phyloP scores from a whole-genome alignment of 2,113 vertebrate species.

The Xyliphius kryptos region DNA sequence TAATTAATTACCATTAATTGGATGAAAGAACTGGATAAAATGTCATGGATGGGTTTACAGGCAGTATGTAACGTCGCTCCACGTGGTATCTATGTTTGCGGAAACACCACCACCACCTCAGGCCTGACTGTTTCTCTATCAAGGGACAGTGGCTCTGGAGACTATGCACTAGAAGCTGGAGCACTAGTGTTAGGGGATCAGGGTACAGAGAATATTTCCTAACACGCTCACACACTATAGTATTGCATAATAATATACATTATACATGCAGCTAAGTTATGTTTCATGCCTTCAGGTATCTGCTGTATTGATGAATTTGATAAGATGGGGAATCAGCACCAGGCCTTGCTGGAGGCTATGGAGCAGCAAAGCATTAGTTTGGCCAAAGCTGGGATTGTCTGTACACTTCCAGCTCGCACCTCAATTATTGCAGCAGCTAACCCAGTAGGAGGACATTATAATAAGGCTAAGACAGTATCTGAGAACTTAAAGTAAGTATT shows the following conservation, averaged over 20 bases:
- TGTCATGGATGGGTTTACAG: conserved; percentile 54
- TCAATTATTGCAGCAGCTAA: conserved; percentile 93
- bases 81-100: conserved; percentile 94
- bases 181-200: conserved; percentile 94
- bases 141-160: conserved; percentile 82
- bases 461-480: conserved; percentile 91
- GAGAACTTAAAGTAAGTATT: conserved; percentile 88
- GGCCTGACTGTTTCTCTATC: conserved; percentile 91
- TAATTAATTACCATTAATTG: too few relatives aligned
- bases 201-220: too few relatives aligned
- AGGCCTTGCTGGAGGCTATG: conserved; percentile 94
- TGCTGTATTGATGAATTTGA: conserved; percentile 99
- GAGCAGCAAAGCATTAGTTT: conserved; percentile 97
- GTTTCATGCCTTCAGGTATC: conserved; percentile 65
- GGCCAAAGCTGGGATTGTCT: conserved; percentile 94
- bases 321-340: conserved; percentile 93
- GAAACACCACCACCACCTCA: conserved; percentile 89
- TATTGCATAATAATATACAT: not conserved
- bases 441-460: conserved; percentile 91
- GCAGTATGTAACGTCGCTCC: conserved; percentile 87
- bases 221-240: too few relatives aligned
- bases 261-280: not conserved
- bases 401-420: conserved; percentile 86
- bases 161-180: conserved; percentile 92
- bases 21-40: too few relatives aligned